These are phyloP conservation scores for Panthera uncia DNA, from an alignment of 2,113 vertebrate genomes.

Conservation along the genomic window DNA sequence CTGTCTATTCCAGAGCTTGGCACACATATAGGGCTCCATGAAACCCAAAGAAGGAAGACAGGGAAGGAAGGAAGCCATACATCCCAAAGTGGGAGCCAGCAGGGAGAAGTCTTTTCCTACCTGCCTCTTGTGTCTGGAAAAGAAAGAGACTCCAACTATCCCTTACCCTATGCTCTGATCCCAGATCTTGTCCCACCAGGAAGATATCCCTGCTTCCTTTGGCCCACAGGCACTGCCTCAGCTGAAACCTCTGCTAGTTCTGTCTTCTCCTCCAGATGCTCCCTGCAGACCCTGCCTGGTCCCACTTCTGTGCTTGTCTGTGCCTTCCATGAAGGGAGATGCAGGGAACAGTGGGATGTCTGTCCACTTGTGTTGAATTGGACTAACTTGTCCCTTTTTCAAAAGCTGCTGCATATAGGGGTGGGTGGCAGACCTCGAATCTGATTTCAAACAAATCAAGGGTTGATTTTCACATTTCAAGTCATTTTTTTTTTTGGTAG, in stretches of 20 bases:
- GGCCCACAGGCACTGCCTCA: no score
- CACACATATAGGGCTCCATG: not conserved
- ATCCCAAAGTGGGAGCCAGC: not conserved
- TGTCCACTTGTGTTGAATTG: rapidly evolving
- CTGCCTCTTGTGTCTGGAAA: not conserved
- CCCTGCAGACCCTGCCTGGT: rapidly evolving
- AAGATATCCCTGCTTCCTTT: rapidly evolving
- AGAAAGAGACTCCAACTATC: not conserved
- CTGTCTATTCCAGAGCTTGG: not conserved
- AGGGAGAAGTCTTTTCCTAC: not conserved
- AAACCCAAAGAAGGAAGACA: not conserved
- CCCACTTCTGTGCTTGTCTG: not conserved
- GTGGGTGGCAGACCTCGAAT: not conserved
- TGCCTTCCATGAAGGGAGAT: not conserved
- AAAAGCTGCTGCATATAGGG: not conserved
- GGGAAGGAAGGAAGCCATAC: not conserved
- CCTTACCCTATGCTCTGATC: not conserved
- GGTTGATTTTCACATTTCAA: not conserved
- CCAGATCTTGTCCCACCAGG: not conserved
- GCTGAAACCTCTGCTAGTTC: not conserved
- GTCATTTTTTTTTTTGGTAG: not conserved
- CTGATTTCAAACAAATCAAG: not conserved
- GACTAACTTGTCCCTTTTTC: not conserved
- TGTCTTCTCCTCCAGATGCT: not conserved
- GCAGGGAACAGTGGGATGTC: rapidly evolving